Conservation (phyloP, 2,888 invertebrate species). For the Bursaphelenchus okinawaensis region DNA sequence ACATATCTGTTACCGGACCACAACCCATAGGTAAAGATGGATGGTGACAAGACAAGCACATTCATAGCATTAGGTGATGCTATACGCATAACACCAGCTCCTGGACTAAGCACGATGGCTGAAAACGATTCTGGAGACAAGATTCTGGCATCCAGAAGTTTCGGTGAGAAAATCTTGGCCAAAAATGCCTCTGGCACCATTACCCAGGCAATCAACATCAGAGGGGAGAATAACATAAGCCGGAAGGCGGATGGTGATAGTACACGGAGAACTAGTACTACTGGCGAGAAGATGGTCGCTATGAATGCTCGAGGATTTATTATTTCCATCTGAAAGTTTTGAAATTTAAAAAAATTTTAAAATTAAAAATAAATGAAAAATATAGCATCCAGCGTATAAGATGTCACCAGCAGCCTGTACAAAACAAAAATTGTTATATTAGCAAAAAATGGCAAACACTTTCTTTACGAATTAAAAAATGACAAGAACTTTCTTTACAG, state of each 20-base stretch:
- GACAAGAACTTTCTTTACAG: too few relatives aligned
- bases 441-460: too few relatives aligned
- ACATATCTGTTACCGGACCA: conserved; percentile 6
- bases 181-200: conserved; percentile 47
- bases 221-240: conserved; percentile 41
- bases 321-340: conserved; percentile 6
- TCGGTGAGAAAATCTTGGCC: conserved; percentile 22
- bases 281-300: conserved; percentile 44
- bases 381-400: too few relatives aligned
- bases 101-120: conserved; percentile 15
- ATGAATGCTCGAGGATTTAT: conserved; percentile 14
- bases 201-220: conserved; percentile 47
- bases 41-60: conserved; percentile 2
- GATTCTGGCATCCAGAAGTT: conserved; percentile 19
- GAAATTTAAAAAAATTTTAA: too few relatives aligned
- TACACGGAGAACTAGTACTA: conserved; percentile 41
- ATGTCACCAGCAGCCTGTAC: too few relatives aligned
- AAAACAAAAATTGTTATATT: too few relatives aligned
- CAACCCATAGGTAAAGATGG: conserved; percentile 4
- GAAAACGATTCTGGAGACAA: conserved; percentile 16
- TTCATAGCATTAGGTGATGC: neutral
- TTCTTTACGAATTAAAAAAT: too few relatives aligned
- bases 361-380: too few relatives aligned
- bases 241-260: conserved; percentile 49
- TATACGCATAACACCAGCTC: conserved; percentile 11